Evolutionary conservation across 2,888 invertebrate genomes (phyloP).

Genomic region (Tachystola acroxantha): DNA sequence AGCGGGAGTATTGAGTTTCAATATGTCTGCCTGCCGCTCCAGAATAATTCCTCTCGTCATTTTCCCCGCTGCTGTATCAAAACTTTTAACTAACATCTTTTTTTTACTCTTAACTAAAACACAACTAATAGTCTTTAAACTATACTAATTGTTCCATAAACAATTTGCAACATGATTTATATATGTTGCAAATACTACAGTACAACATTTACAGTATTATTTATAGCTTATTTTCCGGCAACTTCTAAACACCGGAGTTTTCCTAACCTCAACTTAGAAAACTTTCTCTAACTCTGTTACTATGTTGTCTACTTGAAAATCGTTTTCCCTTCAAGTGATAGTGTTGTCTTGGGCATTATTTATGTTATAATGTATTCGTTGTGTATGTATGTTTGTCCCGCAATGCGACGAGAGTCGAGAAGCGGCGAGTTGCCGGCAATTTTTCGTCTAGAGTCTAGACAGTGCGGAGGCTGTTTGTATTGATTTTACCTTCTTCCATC

Average conservation of each 20-base stretch:
- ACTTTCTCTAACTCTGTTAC: slow-evolving; percentile 2
- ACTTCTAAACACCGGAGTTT: slow-evolving; percentile 29
- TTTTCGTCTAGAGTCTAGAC: slow-evolving; percentile 34
- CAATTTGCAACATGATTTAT: too few relatives aligned
- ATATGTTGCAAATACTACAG: too few relatives aligned
- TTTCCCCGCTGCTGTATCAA: slow-evolving; percentile 13
- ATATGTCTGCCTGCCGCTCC: slow-evolving; percentile 65
- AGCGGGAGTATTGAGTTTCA: slow-evolving; percentile 66
- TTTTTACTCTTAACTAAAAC: too few relatives aligned
- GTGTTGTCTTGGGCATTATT: slow-evolving; percentile 2
- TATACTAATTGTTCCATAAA: too few relatives aligned
- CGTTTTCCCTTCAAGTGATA: background rate
- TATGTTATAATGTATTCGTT: slow-evolving; percentile 11
- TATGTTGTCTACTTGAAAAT: slow-evolving; percentile 4
- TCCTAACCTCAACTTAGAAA: slow-evolving; percentile 49
- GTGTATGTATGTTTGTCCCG: slow-evolving; percentile 22
- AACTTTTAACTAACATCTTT: too few relatives aligned
- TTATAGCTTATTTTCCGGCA: slow-evolving; percentile 21
- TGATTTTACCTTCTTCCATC: slow-evolving; percentile 29
- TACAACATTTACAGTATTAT: slow-evolving; percentile 26
- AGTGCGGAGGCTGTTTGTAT: slow-evolving; percentile 32
- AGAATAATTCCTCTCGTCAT: slow-evolving; percentile 54
- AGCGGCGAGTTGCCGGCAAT: slow-evolving; percentile 16
- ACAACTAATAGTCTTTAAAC: too few relatives aligned
- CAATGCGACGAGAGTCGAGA: slow-evolving; percentile 33